A percentile compares a stretch with the other conserved stretches of the same genome.
Conservation (phyloP, 2,888 invertebrate species). For the Macrosoma leucophasiata region DNA sequence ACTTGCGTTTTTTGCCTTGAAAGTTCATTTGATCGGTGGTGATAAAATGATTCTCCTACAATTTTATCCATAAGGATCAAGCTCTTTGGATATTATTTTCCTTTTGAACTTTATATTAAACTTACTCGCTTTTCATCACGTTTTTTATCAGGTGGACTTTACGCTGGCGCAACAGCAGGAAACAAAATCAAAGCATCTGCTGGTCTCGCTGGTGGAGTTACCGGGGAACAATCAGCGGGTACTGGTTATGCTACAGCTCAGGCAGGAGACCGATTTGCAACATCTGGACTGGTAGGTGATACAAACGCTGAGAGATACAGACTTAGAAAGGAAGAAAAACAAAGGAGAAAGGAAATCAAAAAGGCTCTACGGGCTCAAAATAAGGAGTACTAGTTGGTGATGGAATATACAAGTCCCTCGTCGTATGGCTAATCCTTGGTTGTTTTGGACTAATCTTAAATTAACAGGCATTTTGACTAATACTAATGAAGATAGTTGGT, state of each 20-base stretch:
- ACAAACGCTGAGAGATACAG: constrained; percentile 31
- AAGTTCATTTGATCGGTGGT: too few species aligned
- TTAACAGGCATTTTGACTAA: too few species aligned
- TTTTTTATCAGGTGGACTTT: constrained; percentile 64
- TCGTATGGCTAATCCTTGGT: too few species aligned
- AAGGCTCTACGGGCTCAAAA: constrained; percentile 14
- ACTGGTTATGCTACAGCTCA: constrained; percentile 56
- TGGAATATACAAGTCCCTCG: background rate
- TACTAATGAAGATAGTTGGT: too few species aligned
- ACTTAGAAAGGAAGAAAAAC: constrained; percentile 44
- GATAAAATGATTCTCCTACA: too few species aligned
- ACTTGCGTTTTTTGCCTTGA: too few species aligned
- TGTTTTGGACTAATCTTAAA: too few species aligned
- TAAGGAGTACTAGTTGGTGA: constrained; percentile 5
- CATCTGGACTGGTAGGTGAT: constrained; percentile 56
- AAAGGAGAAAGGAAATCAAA: constrained; percentile 30
- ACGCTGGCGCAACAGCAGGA: constrained; percentile 77
- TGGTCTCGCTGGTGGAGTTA: constrained; percentile 66
- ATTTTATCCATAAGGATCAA: too few species aligned
- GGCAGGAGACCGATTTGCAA: constrained; percentile 47
- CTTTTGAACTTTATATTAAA: too few species aligned
- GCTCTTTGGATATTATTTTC: too few species aligned
- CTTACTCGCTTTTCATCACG: too few species aligned
- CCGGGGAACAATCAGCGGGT: constrained; percentile 50
- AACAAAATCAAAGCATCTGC: constrained; percentile 69